Evolutionary conservation across 2,113 vertebrate genomes (phyloP), one percentile per base, ranked within the genome.

Genomic region (Ceyx margarethae): DNA sequence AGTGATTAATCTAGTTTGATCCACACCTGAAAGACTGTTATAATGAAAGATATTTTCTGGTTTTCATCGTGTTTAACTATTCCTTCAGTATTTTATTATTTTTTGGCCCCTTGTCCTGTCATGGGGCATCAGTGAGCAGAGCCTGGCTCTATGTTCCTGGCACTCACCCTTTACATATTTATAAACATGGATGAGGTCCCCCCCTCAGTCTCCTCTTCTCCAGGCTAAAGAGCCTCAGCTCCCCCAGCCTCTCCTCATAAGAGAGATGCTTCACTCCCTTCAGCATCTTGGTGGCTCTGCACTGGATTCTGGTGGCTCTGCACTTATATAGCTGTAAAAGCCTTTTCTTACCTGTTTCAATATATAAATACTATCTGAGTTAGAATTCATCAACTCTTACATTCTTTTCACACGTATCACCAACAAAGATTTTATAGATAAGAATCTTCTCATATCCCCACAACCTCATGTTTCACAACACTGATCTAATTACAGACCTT

Each of bases 381-480:
- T 58, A 51, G 33, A 48, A 25, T 64, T 81, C 1, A 2, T 11
- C 12, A 90, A 10, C 7, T 50, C 40, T 35, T 35, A 19, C 10
- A 61, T 69, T 65, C 53, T 45, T 7, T 62, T 71, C 45, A 17
- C 4, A 11, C 13, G 9, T 25, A 33, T 9, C 33, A 79, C 6
- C 21, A 60, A 31, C 12, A 50, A 58, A 77, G 11, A 33, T 35
- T 74, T 33, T 37, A 9, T 23, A 50, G 25, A 10, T 31, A 15
- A 46, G 35, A 77, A 21, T 16, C 8, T 53, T 15, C n/a, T 65
- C 10, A 5, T 22, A 69, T 29, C 26, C 10, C 28, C 13, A 57
- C 28, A 85, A 2, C 19, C 15, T 68, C 23, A 7, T 0, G 0
- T 28, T 35, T 74, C 58, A 69, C 29, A 48, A 5, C n/a, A 45